Percentiles rank a stretch among this genome's conserved stretches.
phyloP scores from a whole-genome alignment of 1,140 invertebrate genomes.

The Procambarus clarkii region DNA sequence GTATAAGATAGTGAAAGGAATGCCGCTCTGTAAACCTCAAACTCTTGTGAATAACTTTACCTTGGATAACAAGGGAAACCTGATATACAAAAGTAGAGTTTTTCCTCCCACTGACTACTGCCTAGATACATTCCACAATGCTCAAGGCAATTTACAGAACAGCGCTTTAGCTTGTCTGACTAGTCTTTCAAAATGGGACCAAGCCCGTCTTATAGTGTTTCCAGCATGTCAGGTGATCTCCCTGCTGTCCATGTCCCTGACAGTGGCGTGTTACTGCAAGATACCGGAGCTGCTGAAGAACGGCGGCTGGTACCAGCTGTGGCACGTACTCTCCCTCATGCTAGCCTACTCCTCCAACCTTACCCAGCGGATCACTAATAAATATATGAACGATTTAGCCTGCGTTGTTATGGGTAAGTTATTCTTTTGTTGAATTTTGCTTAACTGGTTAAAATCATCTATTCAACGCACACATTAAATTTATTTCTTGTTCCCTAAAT shows the following conservation, averaged over 20 bases:
- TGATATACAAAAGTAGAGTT: background rate
- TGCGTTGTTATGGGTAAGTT: conserved; percentile 38
- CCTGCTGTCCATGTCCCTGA: conserved; percentile 14
- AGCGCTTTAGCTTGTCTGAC: background rate
- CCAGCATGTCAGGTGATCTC: conserved; percentile 1
- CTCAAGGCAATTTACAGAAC: background rate
- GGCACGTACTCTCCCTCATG: conserved; percentile 35
- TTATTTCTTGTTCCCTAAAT: too few species aligned
- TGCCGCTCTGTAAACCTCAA: background rate
- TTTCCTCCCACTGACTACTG: conserved; percentile 35
- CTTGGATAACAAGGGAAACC: background rate
- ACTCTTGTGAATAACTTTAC: background rate
- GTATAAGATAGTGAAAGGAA: conserved; percentile 1
- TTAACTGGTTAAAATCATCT: too few species aligned
- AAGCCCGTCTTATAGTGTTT: background rate
- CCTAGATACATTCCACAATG: conserved; percentile 15
- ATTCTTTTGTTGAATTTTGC: too few species aligned
- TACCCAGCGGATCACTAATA: background rate
- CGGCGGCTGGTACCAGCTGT: conserved; percentile 35
- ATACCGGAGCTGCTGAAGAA: conserved; percentile 5
- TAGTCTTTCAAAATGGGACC: background rate
- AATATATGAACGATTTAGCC: too few species aligned
- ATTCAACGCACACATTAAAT: too few species aligned
- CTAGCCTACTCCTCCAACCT: background rate
- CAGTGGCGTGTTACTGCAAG: conserved; percentile 24